Base-by-base conservation (phyloP, 2,113 vertebrate genomes). In the Vombatus ursinus region DNA sequence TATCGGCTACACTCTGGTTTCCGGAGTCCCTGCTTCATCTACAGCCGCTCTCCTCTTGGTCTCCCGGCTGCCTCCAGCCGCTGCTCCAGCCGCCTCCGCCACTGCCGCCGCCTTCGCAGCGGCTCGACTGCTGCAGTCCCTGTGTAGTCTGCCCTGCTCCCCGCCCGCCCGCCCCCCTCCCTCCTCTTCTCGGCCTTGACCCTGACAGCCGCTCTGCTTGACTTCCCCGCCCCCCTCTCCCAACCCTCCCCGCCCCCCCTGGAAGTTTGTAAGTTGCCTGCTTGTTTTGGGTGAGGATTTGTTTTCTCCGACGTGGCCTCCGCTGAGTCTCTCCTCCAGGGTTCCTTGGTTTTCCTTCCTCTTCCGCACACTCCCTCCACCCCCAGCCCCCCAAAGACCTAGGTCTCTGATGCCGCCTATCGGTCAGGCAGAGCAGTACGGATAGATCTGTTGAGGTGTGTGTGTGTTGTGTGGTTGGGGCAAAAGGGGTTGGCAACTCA, bases 351-450 rank as follows among this genome's bases (percentile, higher is more conserved):
- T 90, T 90, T 48, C 90, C 90, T 90, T 90, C 57, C 26, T 50
- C 25, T 14, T 90, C 25, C 25, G 50, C 90, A 49, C 90, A 28
- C 9, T 84, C 19, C 68, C 68, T n/a, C 68, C 68, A 37, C 95
- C 97, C 95, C 95, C 89, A 2, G 89, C 95, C 90, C 93, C 94
- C 96, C 95, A 92, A 94, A 97, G 97, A 97, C 53, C 96, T 95
- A 50, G 96, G 94, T 94, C 93, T 98, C 95, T 96, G 97, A 98
- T 97, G 98, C 98, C 98, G 97, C 97, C 98, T 98, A 97, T 98
- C 96, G 98, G 98, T 54, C 97, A 98, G 97, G 96, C 98, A 97
- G 96, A 92, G 98, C 96, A 97, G 96, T 95, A 96, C 97, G 95
- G 25, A 95, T 22, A 19, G n/a, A 44, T 44, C 61, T 68, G 12